These are phyloP conservation scores for Lysandra bellargus DNA, from an alignment of 2,888 invertebrate genomes.

Conservation along the genomic window DNA sequence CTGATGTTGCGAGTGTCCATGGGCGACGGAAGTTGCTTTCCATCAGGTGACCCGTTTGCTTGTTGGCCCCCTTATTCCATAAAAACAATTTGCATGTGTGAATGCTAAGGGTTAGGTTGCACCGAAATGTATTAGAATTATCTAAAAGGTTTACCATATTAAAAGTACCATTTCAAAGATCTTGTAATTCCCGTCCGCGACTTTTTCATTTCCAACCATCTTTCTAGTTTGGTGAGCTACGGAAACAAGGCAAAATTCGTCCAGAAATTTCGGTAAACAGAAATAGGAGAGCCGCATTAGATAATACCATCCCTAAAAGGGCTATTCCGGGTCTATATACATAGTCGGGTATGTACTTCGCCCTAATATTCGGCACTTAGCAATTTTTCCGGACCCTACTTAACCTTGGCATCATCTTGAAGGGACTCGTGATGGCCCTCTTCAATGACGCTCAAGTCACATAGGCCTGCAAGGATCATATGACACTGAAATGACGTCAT, in stretches of 20 bases:
- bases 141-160: no score
- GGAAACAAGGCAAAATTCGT: background rate
- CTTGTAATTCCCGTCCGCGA: background rate
- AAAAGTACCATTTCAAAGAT: no score
- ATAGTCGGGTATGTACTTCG: background rate
- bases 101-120: no score
- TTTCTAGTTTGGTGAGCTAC: background rate
- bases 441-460: background rate
- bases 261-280: background rate
- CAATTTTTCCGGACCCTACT: background rate
- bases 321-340: background rate
- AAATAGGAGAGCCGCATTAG: background rate
- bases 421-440: background rate
- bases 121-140: no score
- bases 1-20: no score
- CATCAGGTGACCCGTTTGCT: no score
- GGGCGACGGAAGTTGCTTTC: no score
- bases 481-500: no score
- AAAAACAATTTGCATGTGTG: no score
- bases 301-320: background rate
- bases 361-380: background rate
- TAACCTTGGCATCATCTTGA: slow-evolving; percentile 13
- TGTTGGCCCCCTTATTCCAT: no score
- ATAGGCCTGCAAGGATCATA: background rate
- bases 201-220: background rate